Conservation (phyloP, 1,140 invertebrate genomes). For the Brachystomella parvula region DNA sequence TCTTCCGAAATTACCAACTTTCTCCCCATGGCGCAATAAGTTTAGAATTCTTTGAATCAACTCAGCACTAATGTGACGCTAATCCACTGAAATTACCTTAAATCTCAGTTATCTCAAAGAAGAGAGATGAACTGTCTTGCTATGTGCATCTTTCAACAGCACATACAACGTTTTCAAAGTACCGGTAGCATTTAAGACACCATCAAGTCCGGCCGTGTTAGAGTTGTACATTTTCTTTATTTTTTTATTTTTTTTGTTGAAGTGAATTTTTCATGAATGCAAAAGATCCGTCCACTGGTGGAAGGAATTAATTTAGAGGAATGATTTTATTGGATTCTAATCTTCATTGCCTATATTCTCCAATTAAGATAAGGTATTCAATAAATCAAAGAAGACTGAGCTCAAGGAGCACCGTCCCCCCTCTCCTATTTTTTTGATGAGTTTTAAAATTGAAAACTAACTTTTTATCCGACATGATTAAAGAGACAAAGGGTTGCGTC, state of each 20-base stretch:
- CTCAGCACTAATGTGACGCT: neutral
- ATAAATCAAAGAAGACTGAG: neutral
- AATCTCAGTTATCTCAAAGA: neutral
- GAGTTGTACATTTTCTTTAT: too few species aligned
- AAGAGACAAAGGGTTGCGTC: neutral
- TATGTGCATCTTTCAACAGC: too few species aligned
- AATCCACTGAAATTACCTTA: conserved; percentile 1
- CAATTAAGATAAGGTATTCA: conserved; percentile 2
- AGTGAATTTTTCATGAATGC: too few species aligned
- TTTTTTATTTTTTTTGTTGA: too few species aligned
- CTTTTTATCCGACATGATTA: conserved; percentile 6
- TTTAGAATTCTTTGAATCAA: neutral
- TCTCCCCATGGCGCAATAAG: conserved; percentile 12
- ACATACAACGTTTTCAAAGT: too few species aligned
- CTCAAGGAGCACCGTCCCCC: neutral
- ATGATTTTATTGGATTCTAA: neutral
- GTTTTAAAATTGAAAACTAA: neutral
- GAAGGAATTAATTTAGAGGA: neutral
- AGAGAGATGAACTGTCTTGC: too few species aligned
- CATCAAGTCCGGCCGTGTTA: too few species aligned
- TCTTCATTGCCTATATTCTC: neutral
- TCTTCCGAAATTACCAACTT: conserved; percentile 6
- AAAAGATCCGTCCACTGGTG: too few species aligned
- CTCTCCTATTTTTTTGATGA: neutral
- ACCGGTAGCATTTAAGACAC: too few species aligned